phyloP scores from a whole-genome alignment of 2,888 invertebrate species.

The Thalpophila matura region DNA sequence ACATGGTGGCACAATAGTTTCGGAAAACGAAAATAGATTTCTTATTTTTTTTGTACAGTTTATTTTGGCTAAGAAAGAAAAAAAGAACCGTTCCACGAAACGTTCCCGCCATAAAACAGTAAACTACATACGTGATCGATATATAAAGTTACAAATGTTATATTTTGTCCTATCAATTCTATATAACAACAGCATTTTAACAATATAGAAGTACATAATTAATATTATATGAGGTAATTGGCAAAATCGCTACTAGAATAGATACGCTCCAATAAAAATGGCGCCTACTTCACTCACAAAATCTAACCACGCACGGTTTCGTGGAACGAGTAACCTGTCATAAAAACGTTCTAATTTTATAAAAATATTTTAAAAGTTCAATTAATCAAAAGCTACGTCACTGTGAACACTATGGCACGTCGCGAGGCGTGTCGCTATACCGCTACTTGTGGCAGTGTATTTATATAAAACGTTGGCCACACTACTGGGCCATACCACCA shows the following conservation, averaged over 20 bases:
- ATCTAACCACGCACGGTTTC: slow-evolving; percentile 50
- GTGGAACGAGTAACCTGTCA: slow-evolving; percentile 54
- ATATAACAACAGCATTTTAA: slow-evolving; percentile 59
- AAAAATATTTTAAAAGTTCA: slow-evolving; percentile 57
- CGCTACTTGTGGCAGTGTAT: slow-evolving; percentile 57
- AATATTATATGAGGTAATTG: slow-evolving; percentile 62
- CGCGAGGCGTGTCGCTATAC: slow-evolving; percentile 50
- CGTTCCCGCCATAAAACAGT: slow-evolving; percentile 45
- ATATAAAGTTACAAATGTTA: slow-evolving; percentile 56
- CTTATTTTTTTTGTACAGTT: slow-evolving; percentile 9
- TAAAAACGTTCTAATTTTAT: slow-evolving; percentile 49
- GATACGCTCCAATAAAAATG: slow-evolving; percentile 33
- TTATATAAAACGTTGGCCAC: slow-evolving; percentile 54
- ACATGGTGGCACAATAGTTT: slow-evolving; percentile 62
- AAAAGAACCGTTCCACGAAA: slow-evolving; percentile 57
- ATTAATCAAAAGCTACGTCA: slow-evolving; percentile 55
- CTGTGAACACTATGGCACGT: slow-evolving; percentile 56
- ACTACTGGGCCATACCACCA: slow-evolving; percentile 41
- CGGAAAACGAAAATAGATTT: slow-evolving; percentile 26
- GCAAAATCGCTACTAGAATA: slow-evolving; percentile 57
- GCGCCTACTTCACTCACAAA: slow-evolving; percentile 49
- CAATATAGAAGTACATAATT: slow-evolving; percentile 51
- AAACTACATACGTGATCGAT: slow-evolving; percentile 40
- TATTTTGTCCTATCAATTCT: slow-evolving; percentile 52
- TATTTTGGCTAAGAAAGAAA: slow-evolving; percentile 40